Conservation (phyloP, 1,140 invertebrate species). For the Calosoma granatense region DNA sequence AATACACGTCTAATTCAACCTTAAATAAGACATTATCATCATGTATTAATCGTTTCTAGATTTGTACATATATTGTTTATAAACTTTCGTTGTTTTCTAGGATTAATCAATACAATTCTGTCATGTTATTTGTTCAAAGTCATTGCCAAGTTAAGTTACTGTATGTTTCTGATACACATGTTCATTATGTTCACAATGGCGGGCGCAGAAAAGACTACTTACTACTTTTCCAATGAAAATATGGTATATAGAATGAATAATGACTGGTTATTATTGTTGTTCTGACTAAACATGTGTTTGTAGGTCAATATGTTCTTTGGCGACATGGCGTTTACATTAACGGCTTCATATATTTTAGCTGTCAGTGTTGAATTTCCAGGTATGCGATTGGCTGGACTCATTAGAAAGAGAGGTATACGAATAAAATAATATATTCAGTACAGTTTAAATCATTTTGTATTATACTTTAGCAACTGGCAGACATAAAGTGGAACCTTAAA, state of each 20-base stretch:
- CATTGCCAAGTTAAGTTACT: neutral
- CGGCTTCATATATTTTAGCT: neutral
- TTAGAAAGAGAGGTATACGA: neutral
- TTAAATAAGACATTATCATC: no score
- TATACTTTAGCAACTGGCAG: no score
- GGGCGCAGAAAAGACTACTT: neutral
- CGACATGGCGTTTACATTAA: neutral
- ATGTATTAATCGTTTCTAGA: neutral
- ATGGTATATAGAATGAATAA: neutral
- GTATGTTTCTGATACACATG: neutral
- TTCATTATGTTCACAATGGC: neutral
- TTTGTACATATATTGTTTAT: neutral
- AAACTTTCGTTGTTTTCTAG: slow-evolving; percentile 2
- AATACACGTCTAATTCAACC: no score
- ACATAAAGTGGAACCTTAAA: no score
- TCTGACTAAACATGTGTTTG: neutral
- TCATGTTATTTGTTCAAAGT: slow-evolving; percentile 3
- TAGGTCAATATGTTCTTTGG: neutral
- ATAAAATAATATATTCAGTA: no score
- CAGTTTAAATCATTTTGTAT: no score
- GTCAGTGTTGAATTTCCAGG: slow-evolving; percentile 5
- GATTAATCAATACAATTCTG: slow-evolving; percentile 12
- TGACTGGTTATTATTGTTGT: neutral
- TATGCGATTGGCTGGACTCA: neutral
- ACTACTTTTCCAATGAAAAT: neutral